Base-by-base conservation (phyloP, 2,797 vertebrate genomes). In the Eospalax fontanierii region DNA sequence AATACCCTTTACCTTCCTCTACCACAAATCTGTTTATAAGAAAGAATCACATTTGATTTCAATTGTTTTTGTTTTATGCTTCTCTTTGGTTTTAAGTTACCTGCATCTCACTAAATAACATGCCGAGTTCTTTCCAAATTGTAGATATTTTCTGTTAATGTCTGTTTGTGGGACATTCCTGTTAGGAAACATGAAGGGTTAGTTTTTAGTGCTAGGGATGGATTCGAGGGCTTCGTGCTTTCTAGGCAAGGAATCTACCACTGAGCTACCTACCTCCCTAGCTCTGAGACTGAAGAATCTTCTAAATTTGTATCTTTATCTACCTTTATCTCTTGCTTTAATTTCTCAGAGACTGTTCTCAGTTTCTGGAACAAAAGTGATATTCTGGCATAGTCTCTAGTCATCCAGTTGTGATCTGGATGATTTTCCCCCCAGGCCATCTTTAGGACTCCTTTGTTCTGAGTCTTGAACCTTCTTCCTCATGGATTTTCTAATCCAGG, bases 51-150 rank as follows among this genome's bases (percentile, higher is more conserved):
- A 65, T 76, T 89, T 89, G 73, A 70, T 78, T 93, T 92, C 76
- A 35, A 94, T 35, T 57, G 24, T 50, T 95, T 89, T 88, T 94
- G 14, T 38, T 88, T 82, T 65, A 35, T 78, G 21, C 71, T 82
- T 2, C 88, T 79, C 38, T 92, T 54, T 84, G 73, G 33, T 75
- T 68, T 82, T 46, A 87, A 57, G 59, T 65, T 95, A 90, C 11
- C 1, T 38, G 63, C 21, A 65, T 81, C 59, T 89, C 80, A 78
- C 12, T 89, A 83, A 66, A 30, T 92, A 83, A 30, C 57, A 46
- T 61, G 68, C 15, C 46, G 87, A 94, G n/a, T 91, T 88, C 16
- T 4, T 24, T 82, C 61, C 71, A 81, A 38, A 38, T 87, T 86
- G 86, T 66, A 54, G 28, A 33, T 24, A 76, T 83, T 87, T 89